Evolutionary conservation across 2,113 vertebrate genomes (phyloP).

Genomic region (Semnornis frantzii): DNA sequence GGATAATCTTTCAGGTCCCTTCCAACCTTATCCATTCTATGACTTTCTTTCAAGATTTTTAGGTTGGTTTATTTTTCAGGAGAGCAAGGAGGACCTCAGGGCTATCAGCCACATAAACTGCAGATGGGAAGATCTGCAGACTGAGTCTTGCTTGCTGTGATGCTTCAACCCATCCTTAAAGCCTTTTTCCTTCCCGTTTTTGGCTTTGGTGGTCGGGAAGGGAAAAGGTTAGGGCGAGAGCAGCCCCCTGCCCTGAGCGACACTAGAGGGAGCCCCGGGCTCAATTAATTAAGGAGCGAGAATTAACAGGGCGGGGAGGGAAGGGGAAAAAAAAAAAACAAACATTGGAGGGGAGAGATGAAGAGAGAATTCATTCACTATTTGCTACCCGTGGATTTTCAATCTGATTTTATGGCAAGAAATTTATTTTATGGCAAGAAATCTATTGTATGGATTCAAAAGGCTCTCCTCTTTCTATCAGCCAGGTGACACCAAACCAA

Average conservation of each 20-base stretch:
- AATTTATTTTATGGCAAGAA: too few relatives aligned
- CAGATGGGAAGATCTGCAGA: accelerated
- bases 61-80: background rate
- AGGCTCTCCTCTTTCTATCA: accelerated
- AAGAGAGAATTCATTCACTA: background rate
- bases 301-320: background rate
- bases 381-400: background rate
- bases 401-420: background rate
- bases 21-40: too few relatives aligned
- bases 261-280: constrained; percentile 61
- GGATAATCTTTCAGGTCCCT: too few relatives aligned
- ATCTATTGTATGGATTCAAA: too few relatives aligned
- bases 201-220: accelerated
- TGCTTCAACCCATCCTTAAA: background rate
- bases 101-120: too few relatives aligned
- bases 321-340: background rate
- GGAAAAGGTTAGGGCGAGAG: background rate
- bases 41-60: background rate
- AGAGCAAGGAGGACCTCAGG: background rate
- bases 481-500: accelerated
- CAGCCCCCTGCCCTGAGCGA: background rate
- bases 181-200: background rate
- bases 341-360: too few relatives aligned
- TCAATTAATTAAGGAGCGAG: background rate
- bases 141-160: background rate